Conservation (phyloP, 2,797 vertebrate genomes). For the Premnoplex brunnescens region DNA sequence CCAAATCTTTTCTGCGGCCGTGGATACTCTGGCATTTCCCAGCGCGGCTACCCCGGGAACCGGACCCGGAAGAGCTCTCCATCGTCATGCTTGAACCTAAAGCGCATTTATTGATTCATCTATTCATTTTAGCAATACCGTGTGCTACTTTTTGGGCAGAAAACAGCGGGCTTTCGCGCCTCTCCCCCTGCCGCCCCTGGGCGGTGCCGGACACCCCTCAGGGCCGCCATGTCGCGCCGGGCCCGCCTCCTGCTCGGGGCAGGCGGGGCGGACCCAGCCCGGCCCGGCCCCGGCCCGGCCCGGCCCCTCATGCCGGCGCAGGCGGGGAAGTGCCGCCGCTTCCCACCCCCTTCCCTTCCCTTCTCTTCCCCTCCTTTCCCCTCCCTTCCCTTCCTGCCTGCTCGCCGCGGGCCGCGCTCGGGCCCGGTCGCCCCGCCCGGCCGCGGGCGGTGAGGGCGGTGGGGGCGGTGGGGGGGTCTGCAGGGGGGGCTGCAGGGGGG, state of each 20-base stretch:
- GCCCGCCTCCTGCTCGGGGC: neutral
- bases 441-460: neutral
- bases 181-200: fast-evolving
- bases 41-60: no score
- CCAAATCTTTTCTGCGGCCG: fast-evolving
- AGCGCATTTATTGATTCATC: no score
- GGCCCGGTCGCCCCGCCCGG: neutral
- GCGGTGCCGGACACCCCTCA: fast-evolving
- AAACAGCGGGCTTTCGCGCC: fast-evolving
- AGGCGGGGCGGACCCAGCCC: neutral
- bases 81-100: neutral
- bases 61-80: neutral
- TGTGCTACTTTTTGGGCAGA: neutral
- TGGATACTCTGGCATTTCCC: fast-evolving
- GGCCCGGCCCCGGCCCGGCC: neutral
- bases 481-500: neutral
- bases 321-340: conserved; percentile 9
- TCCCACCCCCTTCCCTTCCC: conserved; percentile 8
- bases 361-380: neutral
- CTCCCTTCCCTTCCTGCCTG: no score
- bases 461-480: neutral
- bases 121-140: neutral
- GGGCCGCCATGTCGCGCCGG: fast-evolving
- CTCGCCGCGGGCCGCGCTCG: neutral
- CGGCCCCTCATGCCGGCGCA: conserved; percentile 38